Evolutionary conservation across 2,888 invertebrate species (phyloP).

Genomic region (Itoplectis maculator): DNA sequence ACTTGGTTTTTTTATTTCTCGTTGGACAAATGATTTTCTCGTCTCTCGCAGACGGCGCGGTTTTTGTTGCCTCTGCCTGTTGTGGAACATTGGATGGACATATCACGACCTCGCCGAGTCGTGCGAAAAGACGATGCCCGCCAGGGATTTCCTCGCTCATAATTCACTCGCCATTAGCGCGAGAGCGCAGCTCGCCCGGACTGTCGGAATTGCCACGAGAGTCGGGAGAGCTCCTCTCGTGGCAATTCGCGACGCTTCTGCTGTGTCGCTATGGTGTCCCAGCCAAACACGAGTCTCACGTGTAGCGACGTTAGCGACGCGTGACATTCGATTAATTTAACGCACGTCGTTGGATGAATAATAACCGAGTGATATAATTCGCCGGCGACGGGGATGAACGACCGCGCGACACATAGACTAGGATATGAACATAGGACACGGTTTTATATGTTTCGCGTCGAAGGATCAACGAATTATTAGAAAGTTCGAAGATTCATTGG

Average conservation of each 20-base stretch:
- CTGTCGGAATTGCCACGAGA: too few relatives aligned
- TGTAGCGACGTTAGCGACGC: too few relatives aligned
- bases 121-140: constrained; percentile 38
- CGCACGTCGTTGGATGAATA: constrained; percentile 63
- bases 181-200: too few relatives aligned
- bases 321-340: constrained; percentile 66
- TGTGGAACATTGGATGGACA: not conserved
- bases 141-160: constrained; percentile 47
- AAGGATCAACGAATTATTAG: too few relatives aligned
- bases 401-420: constrained; percentile 21
- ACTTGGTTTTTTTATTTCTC: not conserved
- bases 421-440: too few relatives aligned
- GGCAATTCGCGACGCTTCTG: too few relatives aligned
- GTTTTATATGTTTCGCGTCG: too few relatives aligned
- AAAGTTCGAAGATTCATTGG: too few relatives aligned
- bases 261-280: too few relatives aligned
- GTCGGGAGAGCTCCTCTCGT: too few relatives aligned
- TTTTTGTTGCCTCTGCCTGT: constrained; percentile 6
- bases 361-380: constrained; percentile 59
- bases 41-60: constrained; percentile 43
- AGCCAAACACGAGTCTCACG: constrained; percentile 47
- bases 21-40: constrained; percentile 38
- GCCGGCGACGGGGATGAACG: constrained; percentile 48
- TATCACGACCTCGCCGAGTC: constrained; percentile 31
- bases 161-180: constrained; percentile 49